Base-by-base conservation (phyloP, 2,888 invertebrate species). In the Calameuta idolon region DNA sequence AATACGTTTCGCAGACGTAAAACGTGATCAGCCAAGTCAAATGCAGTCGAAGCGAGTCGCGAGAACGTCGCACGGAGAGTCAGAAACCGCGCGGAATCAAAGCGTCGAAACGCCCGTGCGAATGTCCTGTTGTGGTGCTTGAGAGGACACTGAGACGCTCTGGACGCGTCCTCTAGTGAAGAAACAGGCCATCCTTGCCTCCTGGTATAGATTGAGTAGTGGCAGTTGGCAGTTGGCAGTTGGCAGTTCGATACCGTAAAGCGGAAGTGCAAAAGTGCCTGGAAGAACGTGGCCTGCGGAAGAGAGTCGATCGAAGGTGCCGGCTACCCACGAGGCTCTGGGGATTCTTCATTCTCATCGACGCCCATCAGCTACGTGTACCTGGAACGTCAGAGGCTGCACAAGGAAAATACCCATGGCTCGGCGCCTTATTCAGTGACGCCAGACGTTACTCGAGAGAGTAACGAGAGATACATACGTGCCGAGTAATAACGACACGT, bases 11-110 rank as follows among this genome's bases (percentile, higher is more conserved):
- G 55, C 23, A 55, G 23, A 55, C 55, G 23, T 2, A 23, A 9
- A 79, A 55, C 33, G 79, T 76, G 77, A 33, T 74, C 71, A 69
- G 75, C 71, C 74, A 75, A 75, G 79, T 81, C 81, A 77, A 81
- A 83, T 81, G 80, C 81, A 80, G 81, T 79, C 75, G 75, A 77
- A 79, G 35, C 37, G 74, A 74, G 12, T n/a, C 35, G 74, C n/a
- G 74, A 35, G 35, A 34, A 33, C 35, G 30, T n/a, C 31, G 33
- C 71, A 33, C 71, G 71, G 71, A 71, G 71, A 71, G 31, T 71
- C 12, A 55, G 9, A 55, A 55, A 23, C 55, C 55, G 55, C 23
- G 55, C 55, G 55, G 75, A 75, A 55, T 75, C 40, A 55, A 11
- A 40, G 75, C 77, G 75, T 77, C 55, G 78, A 73, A n/a, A 78